Evolutionary conservation across 2,113 vertebrate genomes (phyloP), one percentile per base, ranked within the genome.

Genomic region (Pholis gunnellus): DNA sequence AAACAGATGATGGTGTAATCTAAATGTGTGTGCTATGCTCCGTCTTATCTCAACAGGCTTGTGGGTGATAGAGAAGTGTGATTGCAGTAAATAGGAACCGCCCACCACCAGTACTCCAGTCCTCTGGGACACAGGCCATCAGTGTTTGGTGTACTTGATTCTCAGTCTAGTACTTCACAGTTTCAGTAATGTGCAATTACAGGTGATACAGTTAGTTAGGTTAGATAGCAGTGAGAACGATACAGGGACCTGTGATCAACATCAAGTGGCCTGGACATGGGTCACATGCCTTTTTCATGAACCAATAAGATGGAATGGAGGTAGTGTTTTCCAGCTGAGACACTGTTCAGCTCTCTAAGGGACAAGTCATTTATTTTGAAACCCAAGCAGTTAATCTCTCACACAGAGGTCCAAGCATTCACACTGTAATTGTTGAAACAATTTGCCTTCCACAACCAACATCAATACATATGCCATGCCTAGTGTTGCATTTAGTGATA

Each of bases 41-140:
- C 13, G 50, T 85, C 68, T 88, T 83, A 85, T 87, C 75, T 87
- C 81, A 74, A 79, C 81, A 80, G 80, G 61, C 72, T 57, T 82
- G 34, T 75, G 34, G 67, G 80, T 87, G 72, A 78, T 67, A 79
- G 54, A 85, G 36, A 29, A 73, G 70, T 57, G 52, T 74, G 76
- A 86, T 66, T 79, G 86, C 56, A 0, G 59, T 78, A 64, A 87
- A 85, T 65, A 71, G 67, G 87, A 90, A 72, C 77, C 36, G 0
- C 79, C 82, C 68, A 83, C 75, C 63, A 65, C 31, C 44, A 59
- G 50, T 70, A 46, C 68, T 73, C 31, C n/a, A 66, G 20, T 75
- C 46, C 18, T 48, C 1, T 22, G 70, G 36, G 63, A 80, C 60
- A 81, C 52, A 79, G 69, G 40, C 57, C 76, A 85, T 38, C 75